Evolutionary conservation across 2,113 vertebrate genomes (phyloP).

Genomic region (Myrmophylax atrothorax): DNA sequence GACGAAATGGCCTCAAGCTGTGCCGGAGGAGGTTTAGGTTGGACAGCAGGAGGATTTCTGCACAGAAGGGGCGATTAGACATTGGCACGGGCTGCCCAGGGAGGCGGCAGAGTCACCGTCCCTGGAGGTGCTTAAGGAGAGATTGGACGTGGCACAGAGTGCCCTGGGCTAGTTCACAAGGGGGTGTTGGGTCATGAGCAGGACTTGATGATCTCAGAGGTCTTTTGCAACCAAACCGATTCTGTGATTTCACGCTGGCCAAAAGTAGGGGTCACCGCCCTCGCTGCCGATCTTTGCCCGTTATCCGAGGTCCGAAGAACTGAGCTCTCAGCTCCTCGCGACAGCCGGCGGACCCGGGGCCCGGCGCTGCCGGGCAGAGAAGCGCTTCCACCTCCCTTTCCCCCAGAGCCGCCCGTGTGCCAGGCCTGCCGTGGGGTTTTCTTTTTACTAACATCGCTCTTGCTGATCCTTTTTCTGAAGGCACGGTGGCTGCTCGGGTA

Average conservation of each 20-base stretch:
- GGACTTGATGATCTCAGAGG: too few relatives aligned
- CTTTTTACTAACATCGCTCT: not conserved
- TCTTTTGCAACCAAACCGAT: not conserved
- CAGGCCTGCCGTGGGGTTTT: not conserved
- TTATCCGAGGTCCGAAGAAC: too few relatives aligned
- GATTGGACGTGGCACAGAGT: not conserved
- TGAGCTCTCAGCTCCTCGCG: rapidly evolving
- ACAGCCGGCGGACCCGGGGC: too few relatives aligned
- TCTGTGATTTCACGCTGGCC: not conserved
- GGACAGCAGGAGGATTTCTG: too few relatives aligned
- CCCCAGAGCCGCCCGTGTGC: too few relatives aligned
- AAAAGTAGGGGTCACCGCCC: not conserved
- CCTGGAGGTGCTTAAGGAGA: rapidly evolving
- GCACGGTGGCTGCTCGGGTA: not conserved
- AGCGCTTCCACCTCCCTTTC: not conserved
- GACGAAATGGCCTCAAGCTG: rapidly evolving
- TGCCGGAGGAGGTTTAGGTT: too few relatives aligned
- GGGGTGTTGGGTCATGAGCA: rapidly evolving
- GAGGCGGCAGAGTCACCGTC: not conserved
- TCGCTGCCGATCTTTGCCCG: rapidly evolving
- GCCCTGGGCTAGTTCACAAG: not conserved
- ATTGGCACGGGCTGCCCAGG: not conserved
- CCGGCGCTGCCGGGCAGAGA: not conserved
- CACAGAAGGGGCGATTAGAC: not conserved
- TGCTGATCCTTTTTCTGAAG: not conserved